These are phyloP conservation scores for Anneissia japonica DNA, from an alignment of 35 echinoderm and acorn worm genomes.

Conservation along the genomic window DNA sequence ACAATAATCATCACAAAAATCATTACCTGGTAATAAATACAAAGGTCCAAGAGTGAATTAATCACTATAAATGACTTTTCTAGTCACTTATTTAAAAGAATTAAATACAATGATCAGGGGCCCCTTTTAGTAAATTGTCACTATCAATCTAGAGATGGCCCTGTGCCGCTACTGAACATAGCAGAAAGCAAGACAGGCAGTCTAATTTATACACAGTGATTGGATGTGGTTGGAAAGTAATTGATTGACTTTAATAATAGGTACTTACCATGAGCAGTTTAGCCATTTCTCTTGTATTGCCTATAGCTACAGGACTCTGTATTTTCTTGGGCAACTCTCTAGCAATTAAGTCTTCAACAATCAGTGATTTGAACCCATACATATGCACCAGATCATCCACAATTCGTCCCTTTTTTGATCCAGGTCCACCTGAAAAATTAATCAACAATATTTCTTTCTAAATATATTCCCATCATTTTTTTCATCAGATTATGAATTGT, in stretches of 20 bases:
- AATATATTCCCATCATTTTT: too few relatives aligned
- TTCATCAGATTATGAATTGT: too few relatives aligned
- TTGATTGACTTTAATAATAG: neutral
- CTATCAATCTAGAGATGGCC: too few relatives aligned
- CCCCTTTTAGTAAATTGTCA: too few relatives aligned
- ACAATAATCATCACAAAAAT: too few relatives aligned
- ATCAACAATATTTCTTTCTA: too few relatives aligned
- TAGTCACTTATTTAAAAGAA: too few relatives aligned
- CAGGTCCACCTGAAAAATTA: conserved; percentile 85
- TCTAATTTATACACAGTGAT: neutral
- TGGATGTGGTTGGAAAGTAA: neutral
- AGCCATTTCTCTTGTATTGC: conserved; percentile 67
- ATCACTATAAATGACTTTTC: too few relatives aligned
- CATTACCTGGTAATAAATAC: too few relatives aligned
- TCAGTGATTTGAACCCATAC: conserved; percentile 68
- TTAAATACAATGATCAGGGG: too few relatives aligned
- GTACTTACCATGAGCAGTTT: conserved; percentile 51
- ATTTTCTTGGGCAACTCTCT: conserved; percentile 88
- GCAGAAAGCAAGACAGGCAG: neutral
- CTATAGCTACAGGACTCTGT: conserved; percentile 52
- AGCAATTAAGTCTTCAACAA: conserved; percentile 79
- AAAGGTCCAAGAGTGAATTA: too few relatives aligned
- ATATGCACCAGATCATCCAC: conserved; percentile 77
- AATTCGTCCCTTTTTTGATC: conserved; percentile 80
- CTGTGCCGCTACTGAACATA: too few relatives aligned